Percentiles rank a stretch among this genome's conserved stretches.
Evolutionary conservation across 2,113 vertebrate species (phyloP).

Genomic region (Xyliphius kryptos): DNA sequence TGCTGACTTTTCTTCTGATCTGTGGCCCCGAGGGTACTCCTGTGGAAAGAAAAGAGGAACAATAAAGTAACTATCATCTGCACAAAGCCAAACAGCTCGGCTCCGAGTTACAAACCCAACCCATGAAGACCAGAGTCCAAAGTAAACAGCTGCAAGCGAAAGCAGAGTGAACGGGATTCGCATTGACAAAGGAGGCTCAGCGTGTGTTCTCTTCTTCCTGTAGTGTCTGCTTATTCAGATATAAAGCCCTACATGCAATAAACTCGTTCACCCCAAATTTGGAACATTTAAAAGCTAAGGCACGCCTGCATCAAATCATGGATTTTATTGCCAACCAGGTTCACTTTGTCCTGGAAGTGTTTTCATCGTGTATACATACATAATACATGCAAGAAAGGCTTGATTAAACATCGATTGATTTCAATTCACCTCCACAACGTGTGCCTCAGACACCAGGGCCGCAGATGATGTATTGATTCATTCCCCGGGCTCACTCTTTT

Average conservation of each 20-base stretch:
- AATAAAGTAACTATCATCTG: conserved; percentile 37
- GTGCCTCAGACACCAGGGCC: conserved; percentile 23
- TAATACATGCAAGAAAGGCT: conserved; percentile 5
- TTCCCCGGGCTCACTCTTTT: neutral
- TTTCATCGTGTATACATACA: conserved; percentile 9
- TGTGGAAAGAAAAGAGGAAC: conserved; percentile 16
- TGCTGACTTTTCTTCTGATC: conserved; percentile 49
- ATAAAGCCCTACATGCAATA: conserved; percentile 11
- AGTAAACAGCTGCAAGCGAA: conserved; percentile 35
- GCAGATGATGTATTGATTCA: conserved; percentile 44
- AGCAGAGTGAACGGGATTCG: conserved; percentile 13
- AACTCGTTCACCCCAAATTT: conserved; percentile 15
- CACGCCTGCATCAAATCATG: too few species aligned
- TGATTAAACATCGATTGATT: conserved; percentile 37
- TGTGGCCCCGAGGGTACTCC: conserved; percentile 44
- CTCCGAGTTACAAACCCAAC: conserved; percentile 41
- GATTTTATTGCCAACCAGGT: neutral
- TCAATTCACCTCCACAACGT: conserved; percentile 20
- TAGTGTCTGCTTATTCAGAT: conserved; percentile 26
- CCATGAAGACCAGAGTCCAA: conserved; percentile 30
- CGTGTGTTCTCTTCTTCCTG: conserved; percentile 10
- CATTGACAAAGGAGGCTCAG: conserved; percentile 20
- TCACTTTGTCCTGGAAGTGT: neutral
- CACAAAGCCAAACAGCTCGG: conserved; percentile 34
- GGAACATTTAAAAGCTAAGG: too few species aligned